Conservation (phyloP, 2,888 invertebrate genomes). For the Cephus nigrinus region DNA sequence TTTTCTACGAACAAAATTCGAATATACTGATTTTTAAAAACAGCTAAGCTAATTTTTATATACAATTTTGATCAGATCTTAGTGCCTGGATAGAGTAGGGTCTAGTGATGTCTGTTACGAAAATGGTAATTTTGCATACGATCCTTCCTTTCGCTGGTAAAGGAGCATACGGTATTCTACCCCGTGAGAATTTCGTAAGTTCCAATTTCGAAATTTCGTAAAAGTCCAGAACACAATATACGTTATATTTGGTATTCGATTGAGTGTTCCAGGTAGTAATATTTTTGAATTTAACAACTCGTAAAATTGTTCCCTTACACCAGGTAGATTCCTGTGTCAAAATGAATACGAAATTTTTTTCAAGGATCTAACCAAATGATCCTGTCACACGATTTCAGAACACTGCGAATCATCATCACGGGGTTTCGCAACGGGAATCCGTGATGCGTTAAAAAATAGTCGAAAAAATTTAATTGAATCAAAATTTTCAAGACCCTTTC, state of each 20-base stretch:
- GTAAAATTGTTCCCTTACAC: not conserved
- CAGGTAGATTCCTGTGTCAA: not conserved
- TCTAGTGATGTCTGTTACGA: constrained; percentile 38
- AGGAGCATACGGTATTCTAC: constrained; percentile 3
- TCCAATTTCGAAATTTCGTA: not conserved
- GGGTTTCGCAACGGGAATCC: not conserved
- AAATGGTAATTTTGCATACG: not conserved
- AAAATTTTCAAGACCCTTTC: not conserved
- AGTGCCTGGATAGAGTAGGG: constrained; percentile 63
- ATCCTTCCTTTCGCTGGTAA: not conserved
- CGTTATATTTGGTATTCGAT: not conserved
- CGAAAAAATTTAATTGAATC: not conserved
- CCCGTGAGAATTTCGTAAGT: constrained; percentile 4
- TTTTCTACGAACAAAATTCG: not conserved
- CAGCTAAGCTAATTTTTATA: not conserved
- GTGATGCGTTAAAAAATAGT: not conserved
- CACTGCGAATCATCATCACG: not conserved
- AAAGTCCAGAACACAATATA: not conserved
- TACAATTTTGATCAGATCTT: constrained; percentile 51
- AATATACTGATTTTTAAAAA: not conserved
- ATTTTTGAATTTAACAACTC: not conserved
- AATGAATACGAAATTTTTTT: not conserved
- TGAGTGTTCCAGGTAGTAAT: too few species aligned
- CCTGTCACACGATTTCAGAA: not conserved
- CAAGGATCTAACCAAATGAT: not conserved